Conservation (phyloP, 2,888 invertebrate species). For the Antitype chi region DNA sequence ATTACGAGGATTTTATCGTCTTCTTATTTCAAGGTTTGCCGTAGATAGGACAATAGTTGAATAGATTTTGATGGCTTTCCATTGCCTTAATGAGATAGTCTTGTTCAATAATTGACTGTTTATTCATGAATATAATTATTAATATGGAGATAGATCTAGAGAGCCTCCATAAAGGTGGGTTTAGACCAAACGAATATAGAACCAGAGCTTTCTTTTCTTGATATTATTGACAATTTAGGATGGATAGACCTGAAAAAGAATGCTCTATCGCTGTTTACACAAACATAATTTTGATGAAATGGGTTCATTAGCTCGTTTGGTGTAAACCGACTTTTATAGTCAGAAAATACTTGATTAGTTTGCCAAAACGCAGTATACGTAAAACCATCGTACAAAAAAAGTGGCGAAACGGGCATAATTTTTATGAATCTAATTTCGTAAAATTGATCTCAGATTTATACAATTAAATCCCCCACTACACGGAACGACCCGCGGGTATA, state of each 20-base stretch:
- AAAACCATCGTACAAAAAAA: slow-evolving; percentile 22
- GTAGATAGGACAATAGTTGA: slow-evolving; percentile 15
- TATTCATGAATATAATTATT: not conserved
- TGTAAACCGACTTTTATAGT: not conserved
- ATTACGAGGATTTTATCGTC: slow-evolving; percentile 15
- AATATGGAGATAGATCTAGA: not conserved
- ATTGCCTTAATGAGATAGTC: not conserved
- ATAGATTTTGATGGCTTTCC: not conserved
- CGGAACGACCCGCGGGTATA: slow-evolving; percentile 81
- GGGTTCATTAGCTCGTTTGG: not conserved
- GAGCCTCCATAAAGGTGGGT: not conserved
- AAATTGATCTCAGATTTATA: slow-evolving; percentile 85
- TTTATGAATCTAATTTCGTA: slow-evolving; percentile 79
- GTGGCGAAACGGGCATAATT: slow-evolving; percentile 65
- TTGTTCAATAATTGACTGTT: slow-evolving; percentile 8
- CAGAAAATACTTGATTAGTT: not conserved
- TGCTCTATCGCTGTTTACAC: not conserved
- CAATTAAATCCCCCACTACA: slow-evolving; percentile 73
- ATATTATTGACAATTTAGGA: not conserved
- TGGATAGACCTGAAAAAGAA: not conserved
- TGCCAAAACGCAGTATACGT: slow-evolving; percentile 40
- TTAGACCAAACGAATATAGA: not conserved
- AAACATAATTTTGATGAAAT: not conserved
- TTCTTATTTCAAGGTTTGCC: slow-evolving; percentile 13
- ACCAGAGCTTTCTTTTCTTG: not conserved